Evolutionary conservation across 2,888 invertebrate species (phyloP).

Genomic region (Andrena chrysosceles): DNA sequence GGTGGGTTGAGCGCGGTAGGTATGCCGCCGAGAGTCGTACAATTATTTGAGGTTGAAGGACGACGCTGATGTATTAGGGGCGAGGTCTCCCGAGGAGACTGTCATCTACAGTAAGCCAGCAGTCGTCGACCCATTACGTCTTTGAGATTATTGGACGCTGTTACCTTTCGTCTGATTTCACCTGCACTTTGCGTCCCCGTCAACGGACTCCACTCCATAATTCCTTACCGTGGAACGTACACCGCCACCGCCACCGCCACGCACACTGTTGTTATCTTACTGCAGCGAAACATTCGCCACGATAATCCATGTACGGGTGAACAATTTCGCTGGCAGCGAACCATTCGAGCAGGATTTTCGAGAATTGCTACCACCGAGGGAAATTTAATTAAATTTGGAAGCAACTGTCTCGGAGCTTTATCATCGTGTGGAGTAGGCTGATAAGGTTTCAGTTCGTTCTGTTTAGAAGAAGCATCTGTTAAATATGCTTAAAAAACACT

Average conservation of each 20-base stretch:
- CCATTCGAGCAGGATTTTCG: too few species aligned
- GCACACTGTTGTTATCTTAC: too few species aligned
- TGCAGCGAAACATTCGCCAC: too few species aligned
- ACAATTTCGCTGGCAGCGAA: background rate
- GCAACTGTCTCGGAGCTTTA: too few species aligned
- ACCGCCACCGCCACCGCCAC: too few species aligned
- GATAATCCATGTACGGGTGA: too few species aligned
- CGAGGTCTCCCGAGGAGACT: conserved; percentile 67
- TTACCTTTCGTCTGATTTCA: conserved; percentile 52
- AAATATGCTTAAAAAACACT: too few species aligned
- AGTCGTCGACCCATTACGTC: conserved; percentile 57
- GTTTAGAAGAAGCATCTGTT: too few species aligned
- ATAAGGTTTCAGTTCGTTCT: too few species aligned
- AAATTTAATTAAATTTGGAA: too few species aligned
- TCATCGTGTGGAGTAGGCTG: too few species aligned
- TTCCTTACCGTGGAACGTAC: conserved; percentile 13
- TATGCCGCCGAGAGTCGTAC: conserved; percentile 64
- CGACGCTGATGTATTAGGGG: conserved; percentile 72
- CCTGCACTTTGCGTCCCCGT: conserved; percentile 3
- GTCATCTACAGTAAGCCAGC: conserved; percentile 66
- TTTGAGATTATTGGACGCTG: conserved; percentile 52
- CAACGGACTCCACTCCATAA: conserved; percentile 12
- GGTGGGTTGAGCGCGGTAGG: conserved; percentile 30
- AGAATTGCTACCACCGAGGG: too few species aligned
- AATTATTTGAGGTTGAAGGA: conserved; percentile 76